phyloP scores from a whole-genome alignment of 1,140 invertebrate genomes.

The Drosophila virilis region DNA sequence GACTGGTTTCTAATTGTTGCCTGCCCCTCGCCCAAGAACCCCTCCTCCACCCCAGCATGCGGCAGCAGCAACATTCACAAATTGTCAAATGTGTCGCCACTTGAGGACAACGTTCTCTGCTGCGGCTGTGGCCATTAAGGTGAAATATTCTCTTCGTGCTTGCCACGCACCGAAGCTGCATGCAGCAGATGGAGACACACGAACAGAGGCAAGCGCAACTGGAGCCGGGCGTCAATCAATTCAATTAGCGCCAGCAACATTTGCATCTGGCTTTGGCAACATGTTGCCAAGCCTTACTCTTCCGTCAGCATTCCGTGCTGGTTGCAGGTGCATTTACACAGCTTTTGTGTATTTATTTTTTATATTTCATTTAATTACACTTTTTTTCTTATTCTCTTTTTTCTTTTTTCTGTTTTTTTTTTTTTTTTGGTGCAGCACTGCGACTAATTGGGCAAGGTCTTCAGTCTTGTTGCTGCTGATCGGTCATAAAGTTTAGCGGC shows the following conservation, averaged over 20 bases:
- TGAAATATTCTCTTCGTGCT: constrained; percentile 31
- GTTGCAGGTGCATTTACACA: constrained; percentile 18
- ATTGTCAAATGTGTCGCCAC: constrained; percentile 44
- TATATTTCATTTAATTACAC: constrained; percentile 32
- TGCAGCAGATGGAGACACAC: not conserved
- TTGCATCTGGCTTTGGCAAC: constrained; percentile 41
- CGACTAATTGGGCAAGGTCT: constrained; percentile 49
- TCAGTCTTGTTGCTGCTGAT: constrained; percentile 6
- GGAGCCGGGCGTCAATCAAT: constrained; percentile 2
- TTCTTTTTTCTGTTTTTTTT: not conserved
- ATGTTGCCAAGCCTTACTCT: constrained; percentile 22
- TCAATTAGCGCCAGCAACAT: constrained; percentile 39
- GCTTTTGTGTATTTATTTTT: constrained; percentile 8
- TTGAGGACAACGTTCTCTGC: not conserved
- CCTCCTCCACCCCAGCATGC: not conserved
- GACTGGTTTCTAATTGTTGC: constrained; percentile 50
- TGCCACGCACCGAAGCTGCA: constrained; percentile 32
- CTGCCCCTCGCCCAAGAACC: not conserved
- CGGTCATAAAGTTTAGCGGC: constrained; percentile 11
- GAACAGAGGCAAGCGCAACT: not conserved
- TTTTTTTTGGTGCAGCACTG: constrained; percentile 15
- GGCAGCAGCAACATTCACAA: constrained; percentile 21
- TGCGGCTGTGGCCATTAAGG: constrained; percentile 15
- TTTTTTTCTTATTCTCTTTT: not conserved
- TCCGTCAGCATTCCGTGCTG: constrained; percentile 32